Evolutionary conservation across 2,888 invertebrate genomes (phyloP), one percentile per base, ranked within the genome.

Genomic region (Drosophila maculinotata): DNA sequence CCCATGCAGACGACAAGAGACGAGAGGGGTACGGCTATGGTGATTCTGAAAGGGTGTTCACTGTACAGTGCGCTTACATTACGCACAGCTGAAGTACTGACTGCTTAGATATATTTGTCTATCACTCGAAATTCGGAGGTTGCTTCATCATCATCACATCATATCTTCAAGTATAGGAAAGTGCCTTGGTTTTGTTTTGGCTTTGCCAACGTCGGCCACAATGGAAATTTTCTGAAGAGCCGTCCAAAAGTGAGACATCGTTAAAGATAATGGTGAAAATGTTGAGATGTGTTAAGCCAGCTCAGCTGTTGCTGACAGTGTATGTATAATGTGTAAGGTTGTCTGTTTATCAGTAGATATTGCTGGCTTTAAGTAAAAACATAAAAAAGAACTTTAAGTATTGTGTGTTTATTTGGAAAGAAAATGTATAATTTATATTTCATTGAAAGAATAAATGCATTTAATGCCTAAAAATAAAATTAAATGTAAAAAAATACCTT

Each of bases 81-180:
- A 76, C 69, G 59, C 65, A 63, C 14, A 35, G 38, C 44, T 65
- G 44, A 54, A 65, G 60, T 68, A 44, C 53, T 26, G 53, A 14
- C 33, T 60, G 57, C 66, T 56, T 64, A 53, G 60, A 68, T 68
- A 68, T 75, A 71, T 76, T 75, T 75, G 66, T 64, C 71, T 45
- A 76, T 64, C 71, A 71, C 76, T 75, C 35, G 64, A 75, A 44
- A 62, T 59, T 68, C 41, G 64, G 67, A 68, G 67, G 45, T 67
- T 62, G 62, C 62, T 45, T 49, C 57, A 44, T 51, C 71, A 53
- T 53, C 39, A 14, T 48, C 54, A 64, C 71, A 65, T 54, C 45
- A 45, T 31, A 36, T 28, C 12, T 60, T 56, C 39, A 62, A 73
- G 68, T 68, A 36, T 30, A 12, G 45, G 35, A 54, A 62, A 58